Conservation (phyloP, 2,113 vertebrate genomes). For the Muscicapa adusta region DNA sequence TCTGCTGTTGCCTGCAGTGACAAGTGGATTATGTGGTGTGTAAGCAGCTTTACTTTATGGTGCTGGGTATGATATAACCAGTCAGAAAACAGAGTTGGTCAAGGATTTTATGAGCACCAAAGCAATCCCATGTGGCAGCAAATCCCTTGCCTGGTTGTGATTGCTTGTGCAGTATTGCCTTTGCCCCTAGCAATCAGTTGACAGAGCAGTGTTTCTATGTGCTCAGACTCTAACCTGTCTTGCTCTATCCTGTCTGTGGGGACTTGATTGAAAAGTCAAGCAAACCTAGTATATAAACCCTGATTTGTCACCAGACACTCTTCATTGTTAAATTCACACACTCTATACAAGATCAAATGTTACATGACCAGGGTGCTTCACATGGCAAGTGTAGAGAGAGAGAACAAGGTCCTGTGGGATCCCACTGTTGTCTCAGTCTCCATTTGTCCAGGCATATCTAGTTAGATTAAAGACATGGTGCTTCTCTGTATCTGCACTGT, state of each 20-base stretch:
- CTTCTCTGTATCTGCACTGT: background rate
- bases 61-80: background rate
- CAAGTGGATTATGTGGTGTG: background rate
- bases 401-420: background rate
- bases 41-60: slow-evolving; percentile 15
- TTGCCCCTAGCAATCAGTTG: background rate
- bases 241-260: background rate
- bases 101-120: background rate
- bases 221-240: background rate
- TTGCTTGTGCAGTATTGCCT: background rate
- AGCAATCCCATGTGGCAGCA: background rate
- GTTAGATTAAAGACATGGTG: background rate
- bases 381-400: background rate
- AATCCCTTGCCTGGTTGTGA: background rate
- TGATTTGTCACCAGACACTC: background rate
- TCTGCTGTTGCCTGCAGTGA: background rate
- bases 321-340: background rate
- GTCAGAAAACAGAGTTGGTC: background rate
- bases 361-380: background rate
- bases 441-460: background rate
- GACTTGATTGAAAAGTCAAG: background rate
- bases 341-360: background rate
- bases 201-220: background rate
- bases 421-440: background rate
- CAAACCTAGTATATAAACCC: background rate